A percentile compares a stretch with the other conserved stretches of the same genome.
These are phyloP conservation scores for Macroglossus sobrinus DNA, from an alignment of 2,113 vertebrate genomes.

Conservation along the genomic window DNA sequence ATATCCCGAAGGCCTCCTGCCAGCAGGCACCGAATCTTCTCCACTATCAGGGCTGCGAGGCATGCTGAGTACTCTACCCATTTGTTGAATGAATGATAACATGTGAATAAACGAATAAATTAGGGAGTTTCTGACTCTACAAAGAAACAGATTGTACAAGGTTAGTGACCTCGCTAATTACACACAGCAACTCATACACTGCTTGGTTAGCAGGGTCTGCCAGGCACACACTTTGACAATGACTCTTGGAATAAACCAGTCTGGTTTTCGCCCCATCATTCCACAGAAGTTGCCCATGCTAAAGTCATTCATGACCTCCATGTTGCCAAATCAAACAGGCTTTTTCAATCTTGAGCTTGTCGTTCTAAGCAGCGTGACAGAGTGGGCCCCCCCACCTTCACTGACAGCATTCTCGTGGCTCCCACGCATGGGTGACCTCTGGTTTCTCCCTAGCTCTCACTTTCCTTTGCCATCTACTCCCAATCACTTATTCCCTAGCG, in stretches of 20 bases:
- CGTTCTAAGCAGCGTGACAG: neutral
- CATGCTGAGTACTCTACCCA: neutral
- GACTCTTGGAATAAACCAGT: neutral
- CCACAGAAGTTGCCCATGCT: neutral
- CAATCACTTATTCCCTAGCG: neutral
- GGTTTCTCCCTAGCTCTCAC: neutral
- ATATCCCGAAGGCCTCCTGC: neutral
- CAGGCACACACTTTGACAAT: neutral
- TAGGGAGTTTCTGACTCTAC: neutral
- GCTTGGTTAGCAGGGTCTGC: neutral
- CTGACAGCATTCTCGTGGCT: neutral
- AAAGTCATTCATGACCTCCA: neutral
- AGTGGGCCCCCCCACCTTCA: neutral
- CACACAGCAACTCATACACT: neutral
- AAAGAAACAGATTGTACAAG: neutral
- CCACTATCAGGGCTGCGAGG: neutral
- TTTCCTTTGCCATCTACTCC: neutral
- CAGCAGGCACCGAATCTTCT: neutral
- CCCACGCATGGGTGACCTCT: accelerated
- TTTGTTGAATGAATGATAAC: neutral
- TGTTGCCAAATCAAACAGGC: neutral
- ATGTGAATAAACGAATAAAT: neutral
- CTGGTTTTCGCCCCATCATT: neutral
- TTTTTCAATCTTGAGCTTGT: neutral
- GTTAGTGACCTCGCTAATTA: neutral